Conservation (phyloP, 2,113 vertebrate species). For the Crotalus helleri region DNA sequence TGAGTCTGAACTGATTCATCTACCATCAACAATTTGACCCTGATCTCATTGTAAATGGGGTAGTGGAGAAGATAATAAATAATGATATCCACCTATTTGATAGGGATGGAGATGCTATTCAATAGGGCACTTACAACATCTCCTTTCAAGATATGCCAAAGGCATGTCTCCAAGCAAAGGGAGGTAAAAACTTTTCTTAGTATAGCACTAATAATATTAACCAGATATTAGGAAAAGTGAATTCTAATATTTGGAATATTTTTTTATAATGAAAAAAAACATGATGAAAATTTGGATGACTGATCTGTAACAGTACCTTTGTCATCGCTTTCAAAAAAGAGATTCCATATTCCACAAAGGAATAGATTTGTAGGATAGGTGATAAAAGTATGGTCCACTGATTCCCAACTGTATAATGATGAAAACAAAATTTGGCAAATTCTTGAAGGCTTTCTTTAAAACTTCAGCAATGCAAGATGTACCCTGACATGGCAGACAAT, state of each 20-base stretch:
- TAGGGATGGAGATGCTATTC: neutral
- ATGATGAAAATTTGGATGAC: too few species aligned
- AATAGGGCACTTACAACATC: neutral
- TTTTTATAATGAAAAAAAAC: too few species aligned
- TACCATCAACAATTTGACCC: neutral
- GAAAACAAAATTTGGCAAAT: neutral
- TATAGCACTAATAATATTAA: neutral
- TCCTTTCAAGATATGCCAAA: neutral
- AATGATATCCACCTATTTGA: neutral
- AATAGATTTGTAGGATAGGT: neutral
- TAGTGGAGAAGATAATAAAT: neutral
- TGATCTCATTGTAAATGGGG: neutral
- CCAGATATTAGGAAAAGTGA: neutral
- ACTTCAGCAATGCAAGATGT: neutral
- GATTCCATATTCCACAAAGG: neutral
- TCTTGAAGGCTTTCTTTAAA: neutral
- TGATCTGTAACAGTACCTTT: too few species aligned
- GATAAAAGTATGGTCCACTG: neutral
- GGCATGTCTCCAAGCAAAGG: neutral
- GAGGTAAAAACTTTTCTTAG: neutral
- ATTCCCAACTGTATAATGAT: neutral
- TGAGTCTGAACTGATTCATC: neutral
- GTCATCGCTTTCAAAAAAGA: neutral
- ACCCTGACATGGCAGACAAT: neutral
- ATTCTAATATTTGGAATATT: neutral